Evolutionary conservation across 1,140 invertebrate genomes (phyloP), one percentile per base, ranked within the genome.

Genomic region (Drosophila pachea): DNA sequence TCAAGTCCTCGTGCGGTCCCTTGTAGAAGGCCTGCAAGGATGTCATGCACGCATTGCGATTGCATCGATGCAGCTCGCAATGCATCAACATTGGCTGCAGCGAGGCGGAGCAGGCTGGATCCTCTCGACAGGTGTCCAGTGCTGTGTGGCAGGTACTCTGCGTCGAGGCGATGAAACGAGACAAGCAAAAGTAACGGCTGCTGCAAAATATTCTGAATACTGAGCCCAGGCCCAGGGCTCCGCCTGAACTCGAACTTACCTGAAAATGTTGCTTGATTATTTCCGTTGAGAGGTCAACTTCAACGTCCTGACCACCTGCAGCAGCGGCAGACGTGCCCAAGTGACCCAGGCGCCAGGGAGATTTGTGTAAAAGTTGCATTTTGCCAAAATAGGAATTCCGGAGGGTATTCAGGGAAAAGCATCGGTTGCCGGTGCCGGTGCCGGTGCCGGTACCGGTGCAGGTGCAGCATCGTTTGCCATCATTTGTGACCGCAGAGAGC

Each of bases 21-120:
- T 94, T 92, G 90, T 97, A 97, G 90, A 97, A 97, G 52, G 93
- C 92, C 84, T 96, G 93, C 69, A 97, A 89, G n/a, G 95, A 94
- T 53, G 94, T 92, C 95, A 97, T 97, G 89, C 96, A 97, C 7
- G 95, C 93, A 79, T 96, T 94, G 62, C 94, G 91, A 78, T 95
- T 94, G 90, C 96, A 97, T 40, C 92, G 92, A 45, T 91, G 92
- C 38, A 92, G 90, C 77, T 95, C 94, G 87, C 96, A 97, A 78
- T 94, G 93, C 86, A 93, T 93, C 71, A 97, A 90, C 64, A 97
- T 94, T 4, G 95, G 94, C 40, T 95, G 93, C 55, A 97, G 90
- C 43, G 94, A 91, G 55, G 91, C 91, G 79, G 93, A 92, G 88
- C 96, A 97, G 68, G 93, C 93, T 50, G 92, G 91, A 89, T 97